These are phyloP conservation scores for Eupristina koningsbergeri DNA, from an alignment of 1,140 invertebrate genomes.

Conservation along the genomic window DNA sequence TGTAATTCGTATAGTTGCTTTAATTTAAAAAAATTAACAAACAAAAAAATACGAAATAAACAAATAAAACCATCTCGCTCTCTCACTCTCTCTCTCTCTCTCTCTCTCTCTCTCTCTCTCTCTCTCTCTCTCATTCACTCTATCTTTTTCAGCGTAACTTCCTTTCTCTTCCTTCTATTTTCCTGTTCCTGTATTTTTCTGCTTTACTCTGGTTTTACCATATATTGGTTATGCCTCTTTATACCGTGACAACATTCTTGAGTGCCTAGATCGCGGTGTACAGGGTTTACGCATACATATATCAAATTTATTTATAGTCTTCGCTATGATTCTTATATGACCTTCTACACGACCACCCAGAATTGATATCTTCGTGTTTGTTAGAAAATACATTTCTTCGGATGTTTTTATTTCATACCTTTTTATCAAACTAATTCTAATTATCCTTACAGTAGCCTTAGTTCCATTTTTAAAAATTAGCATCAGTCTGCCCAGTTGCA, in stretches of 20 bases:
- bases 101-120: neutral
- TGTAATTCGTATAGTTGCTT: no score
- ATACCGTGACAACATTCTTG: neutral
- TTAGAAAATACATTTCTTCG: neutral
- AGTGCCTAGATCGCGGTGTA: neutral
- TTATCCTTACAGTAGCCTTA: no score
- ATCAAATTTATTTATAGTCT: neutral
- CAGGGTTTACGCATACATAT: neutral
- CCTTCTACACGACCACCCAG: neutral
- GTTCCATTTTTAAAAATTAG: no score
- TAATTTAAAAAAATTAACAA: no score
- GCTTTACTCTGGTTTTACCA: neutral
- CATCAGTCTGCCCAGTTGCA: no score
- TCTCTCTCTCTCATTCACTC: neutral
- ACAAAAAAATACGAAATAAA: neutral
- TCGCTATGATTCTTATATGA: neutral
- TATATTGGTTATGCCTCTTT: neutral
- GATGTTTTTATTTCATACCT: no score
- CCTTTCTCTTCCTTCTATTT: neutral
- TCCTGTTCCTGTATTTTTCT: neutral
- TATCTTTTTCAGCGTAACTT: no score
- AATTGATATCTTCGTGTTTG: neutral
- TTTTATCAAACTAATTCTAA: no score
- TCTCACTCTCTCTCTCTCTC: neutral
- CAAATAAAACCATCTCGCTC: neutral